Base-by-base conservation (phyloP, 2,888 invertebrate species). In the Pyrrhosoma nymphula region DNA sequence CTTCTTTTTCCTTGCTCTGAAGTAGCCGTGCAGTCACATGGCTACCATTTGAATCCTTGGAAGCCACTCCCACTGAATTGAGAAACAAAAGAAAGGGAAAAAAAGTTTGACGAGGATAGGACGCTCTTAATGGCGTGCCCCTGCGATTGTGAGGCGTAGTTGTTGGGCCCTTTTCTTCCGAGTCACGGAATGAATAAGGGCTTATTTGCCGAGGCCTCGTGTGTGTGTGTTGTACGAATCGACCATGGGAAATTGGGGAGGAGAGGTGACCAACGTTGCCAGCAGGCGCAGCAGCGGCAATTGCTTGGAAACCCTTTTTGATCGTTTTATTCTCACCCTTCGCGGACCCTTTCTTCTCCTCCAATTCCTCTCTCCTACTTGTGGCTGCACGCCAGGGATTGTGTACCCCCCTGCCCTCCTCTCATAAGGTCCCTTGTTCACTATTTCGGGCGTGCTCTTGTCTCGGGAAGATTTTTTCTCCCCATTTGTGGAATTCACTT, bases 341-440 rank as follows among this genome's bases (percentile, higher is more conserved):
- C 90, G 30, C 56, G 90, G 30, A 90, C 35, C 56, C 47, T 90
- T 90, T 55, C 60, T 39, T 35, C 90, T 60, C 18, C 35, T 16
- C 16, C 60, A 3, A 60, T 60, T 30, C 39, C 56, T 23, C 89
- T 60, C 30, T 56, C 35, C 18, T 23, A 2, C 60, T 35, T n/a
- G 90, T 91, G 90, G 90, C 60, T 23, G 60, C 56, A 60, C 90
- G 60, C 35, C 90, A 91, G 60, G 90, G 60, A 60, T 60, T 60
- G 60, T 91, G 20, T 35, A 35, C 35, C 82, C 60, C 56, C 90
- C 35, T 6, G 30, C 39, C 35, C 56, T 16, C 30, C 35, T 35
- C 82, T 35, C 82, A 30, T 69, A 69, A 69, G 82, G 35, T 35
- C 35, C 82, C 82, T 35, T 82, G 30, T 35, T 82, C 82, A 82